Percentiles rank a stretch among this genome's conserved stretches.
These are phyloP conservation scores for Lipotes vexillifer DNA, from an alignment of 2,113 vertebrate genomes.

Conservation along the genomic window DNA sequence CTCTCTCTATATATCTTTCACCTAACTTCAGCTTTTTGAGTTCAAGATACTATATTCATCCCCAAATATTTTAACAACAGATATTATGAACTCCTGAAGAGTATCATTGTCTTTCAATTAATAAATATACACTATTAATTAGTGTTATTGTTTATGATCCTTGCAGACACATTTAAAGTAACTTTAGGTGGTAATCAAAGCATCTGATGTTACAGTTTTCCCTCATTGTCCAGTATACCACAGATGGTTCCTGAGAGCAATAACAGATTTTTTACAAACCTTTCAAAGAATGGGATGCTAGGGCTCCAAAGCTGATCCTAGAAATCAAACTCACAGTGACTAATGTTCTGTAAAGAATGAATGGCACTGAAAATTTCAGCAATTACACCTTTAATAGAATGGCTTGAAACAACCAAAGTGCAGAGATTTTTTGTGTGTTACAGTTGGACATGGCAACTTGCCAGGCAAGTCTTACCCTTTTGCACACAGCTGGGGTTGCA, in stretches of 20 bases:
- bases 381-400: background rate
- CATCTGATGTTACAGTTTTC: background rate
- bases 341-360: too few species aligned
- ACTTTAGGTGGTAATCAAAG: background rate
- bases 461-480: background rate
- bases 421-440: background rate
- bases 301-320: background rate
- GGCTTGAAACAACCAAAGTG: background rate
- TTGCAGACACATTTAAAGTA: background rate
- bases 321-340: background rate
- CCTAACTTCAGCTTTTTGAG: background rate
- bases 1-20: background rate
- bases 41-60: background rate
- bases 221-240: background rate
- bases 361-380: background rate
- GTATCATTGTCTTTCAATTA: background rate
- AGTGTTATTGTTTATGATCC: background rate
- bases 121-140: background rate
- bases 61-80: background rate
- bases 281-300: background rate
- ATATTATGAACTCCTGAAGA: background rate
- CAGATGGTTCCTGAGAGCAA: background rate
- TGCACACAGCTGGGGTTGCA: background rate
- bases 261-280: background rate
- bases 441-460: background rate